Base-by-base conservation (phyloP, 1,140 invertebrate genomes). In the Venturia canescens region DNA sequence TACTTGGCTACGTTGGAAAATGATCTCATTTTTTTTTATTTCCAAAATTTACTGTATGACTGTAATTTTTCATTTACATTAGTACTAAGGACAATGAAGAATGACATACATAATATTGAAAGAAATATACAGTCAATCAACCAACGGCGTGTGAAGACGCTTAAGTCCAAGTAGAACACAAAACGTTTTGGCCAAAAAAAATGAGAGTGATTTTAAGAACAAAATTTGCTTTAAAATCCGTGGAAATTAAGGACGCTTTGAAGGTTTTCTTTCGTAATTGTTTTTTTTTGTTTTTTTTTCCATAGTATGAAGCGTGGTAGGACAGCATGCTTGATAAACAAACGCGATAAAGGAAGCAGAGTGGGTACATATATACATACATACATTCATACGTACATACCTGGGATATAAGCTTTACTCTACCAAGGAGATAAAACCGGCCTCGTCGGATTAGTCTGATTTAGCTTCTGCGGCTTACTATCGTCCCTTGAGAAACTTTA, bases 361-460 rank as follows among this genome's bases (percentile, higher is more conserved):
- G 50, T 18, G n/a, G n/a, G n/a, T n/a, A n/a, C n/a, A 21, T 18
- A 21, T 3, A 16, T 53, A 18, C n/a, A 16, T 53, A 53, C 50
- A 3, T 53, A 53, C 15, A 53, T 53, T 6, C 15, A 53, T 53
- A 4, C 3, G 50, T 21, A 21, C 50, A 53, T 53, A 4, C 3
- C 4, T 21, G 15, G 4, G 3, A 16, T 53, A 34, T 34, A 34
- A 34, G 34, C 50, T 53, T 21, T 18, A 18, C 50, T 53, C 50
- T 16, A 57, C 18, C 53, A 38, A 23, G 18, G 26, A 60, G 74
- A 81, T 81, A 81, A 81, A 67, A 77, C 57, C 70, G 57, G 26
- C 60, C 23, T 72, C 70, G 44, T 44, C 27, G 74, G 80, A 81
- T 81, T 81, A 81, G 80, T 81, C 80, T 81, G 80, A 81, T 81